Base-by-base conservation (phyloP, 2,888 invertebrate species). In the Orchestes rusci region DNA sequence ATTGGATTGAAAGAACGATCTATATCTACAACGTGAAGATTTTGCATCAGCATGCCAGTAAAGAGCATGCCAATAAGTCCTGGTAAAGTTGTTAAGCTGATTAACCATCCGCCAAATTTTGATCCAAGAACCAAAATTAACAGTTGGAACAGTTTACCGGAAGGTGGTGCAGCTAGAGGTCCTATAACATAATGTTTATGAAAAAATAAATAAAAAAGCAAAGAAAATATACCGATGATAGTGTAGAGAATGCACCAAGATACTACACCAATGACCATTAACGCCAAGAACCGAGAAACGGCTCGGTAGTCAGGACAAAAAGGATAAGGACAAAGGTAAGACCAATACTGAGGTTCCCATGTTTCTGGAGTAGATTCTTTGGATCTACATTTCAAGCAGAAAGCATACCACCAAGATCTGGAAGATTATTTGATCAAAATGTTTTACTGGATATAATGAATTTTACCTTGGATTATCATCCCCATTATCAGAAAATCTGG, bases 31-130 rank as follows among this genome's bases (percentile, higher is more conserved):
- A 84, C 75, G 32, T 83, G 82, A 19, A 83, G 67, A 63, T 90
- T 90, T 68, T 82, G 79, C 57, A 82, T 75, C 20, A 87, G 58
- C 39, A 90, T 77, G 55, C 91, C 92, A 31, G 85, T 82, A 54
- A 88, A 67, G 16, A 92, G 75, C 88, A 92, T 91, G 39, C 90
- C 92, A 54, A 90, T 84, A 12, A 92, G 76, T 1, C 86, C 80
- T 1, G 92, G 92, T 45, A 92, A 70, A 5, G 84, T 86, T 15
- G 87, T 80, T 52, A 88, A 70, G 51, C 83, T 77, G 67, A 88
- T 75, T 16, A 89, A 61, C 80, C 84, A 88, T 40, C 91, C 91
- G 8, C 86, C 88, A 57, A 89, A 80, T 67, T 90, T 79, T 0
- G 89, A 83, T 4, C 77, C 78, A 52, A 90, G 77, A 34, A 82